These are phyloP conservation scores for Ochlodes sylvanus DNA, from an alignment of 2,888 invertebrate species.

Conservation along the genomic window DNA sequence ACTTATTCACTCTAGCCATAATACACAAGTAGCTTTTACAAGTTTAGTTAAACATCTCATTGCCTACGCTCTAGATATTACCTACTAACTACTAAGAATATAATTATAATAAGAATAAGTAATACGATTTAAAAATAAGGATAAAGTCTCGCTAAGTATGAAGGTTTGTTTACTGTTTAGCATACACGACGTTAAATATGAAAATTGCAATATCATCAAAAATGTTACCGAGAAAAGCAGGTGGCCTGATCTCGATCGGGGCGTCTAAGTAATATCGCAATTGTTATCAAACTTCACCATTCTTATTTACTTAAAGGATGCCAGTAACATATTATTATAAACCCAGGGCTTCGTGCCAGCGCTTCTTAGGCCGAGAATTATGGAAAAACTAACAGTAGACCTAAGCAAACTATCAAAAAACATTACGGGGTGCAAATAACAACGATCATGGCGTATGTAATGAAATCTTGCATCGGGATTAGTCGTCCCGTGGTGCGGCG, in stretches of 20 bases:
- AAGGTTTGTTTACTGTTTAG: no score
- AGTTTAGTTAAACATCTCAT: no score
- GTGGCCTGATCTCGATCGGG: slow-evolving; percentile 58
- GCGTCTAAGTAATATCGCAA: slow-evolving; percentile 60
- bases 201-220: slow-evolving; percentile 42
- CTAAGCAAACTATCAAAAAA: slow-evolving; percentile 81
- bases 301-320: slow-evolving; percentile 27
- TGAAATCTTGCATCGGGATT: slow-evolving; percentile 82
- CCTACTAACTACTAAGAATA: no score
- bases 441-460: slow-evolving; percentile 83
- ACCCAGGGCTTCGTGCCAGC: neutral
- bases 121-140: no score
- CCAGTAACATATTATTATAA: neutral
- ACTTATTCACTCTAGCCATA: no score
- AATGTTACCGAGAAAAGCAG: slow-evolving; percentile 54
- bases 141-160: no score
- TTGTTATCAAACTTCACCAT: slow-evolving; percentile 58
- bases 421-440: slow-evolving; percentile 84
- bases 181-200: slow-evolving; percentile 6
- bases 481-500: slow-evolving; percentile 63
- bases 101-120: no score
- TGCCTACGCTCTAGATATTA: no score
- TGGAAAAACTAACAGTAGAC: slow-evolving; percentile 51
- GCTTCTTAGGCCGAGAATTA: slow-evolving; percentile 40
- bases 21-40: no score